These are phyloP conservation scores for Pissodes strobi DNA, from an alignment of 1,140 invertebrate species.

Conservation along the genomic window DNA sequence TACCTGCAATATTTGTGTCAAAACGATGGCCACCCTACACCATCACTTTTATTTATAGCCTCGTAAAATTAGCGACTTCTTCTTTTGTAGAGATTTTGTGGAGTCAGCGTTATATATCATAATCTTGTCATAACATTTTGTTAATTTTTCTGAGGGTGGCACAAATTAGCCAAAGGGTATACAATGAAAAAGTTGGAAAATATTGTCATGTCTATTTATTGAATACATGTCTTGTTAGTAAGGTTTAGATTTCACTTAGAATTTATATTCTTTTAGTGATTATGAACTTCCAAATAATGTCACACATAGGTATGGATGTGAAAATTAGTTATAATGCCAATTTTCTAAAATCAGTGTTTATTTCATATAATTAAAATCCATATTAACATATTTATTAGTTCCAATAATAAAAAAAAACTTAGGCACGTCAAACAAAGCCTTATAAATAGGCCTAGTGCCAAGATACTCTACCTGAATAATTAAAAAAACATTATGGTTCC, in stretches of 20 bases:
- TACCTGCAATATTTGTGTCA: not conserved
- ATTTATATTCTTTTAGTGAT: not conserved
- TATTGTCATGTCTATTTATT: no score
- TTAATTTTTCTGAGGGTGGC: not conserved
- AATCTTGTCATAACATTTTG: not conserved
- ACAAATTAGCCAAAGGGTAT: not conserved
- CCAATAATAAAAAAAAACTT: no score
- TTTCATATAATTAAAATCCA: no score
- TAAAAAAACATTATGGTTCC: no score
- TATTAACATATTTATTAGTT: no score
- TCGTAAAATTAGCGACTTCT: not conserved
- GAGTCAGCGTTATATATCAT: not conserved
- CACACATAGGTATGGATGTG: no score
- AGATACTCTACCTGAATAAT: no score
- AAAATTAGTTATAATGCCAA: no score
- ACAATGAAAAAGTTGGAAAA: not conserved
- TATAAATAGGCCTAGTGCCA: no score
- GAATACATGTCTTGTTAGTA: not conserved
- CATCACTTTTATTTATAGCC: not conserved
- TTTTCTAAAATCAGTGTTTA: no score
- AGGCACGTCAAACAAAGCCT: no score
- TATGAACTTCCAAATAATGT: slow-evolving; percentile 5
- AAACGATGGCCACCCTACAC: not conserved
- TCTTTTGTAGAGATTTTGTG: not conserved
- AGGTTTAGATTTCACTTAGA: not conserved